phyloP scores from a whole-genome alignment of 2,113 vertebrate species.

The sheep (Ovis aries) region ARS-UI_Ramb_v3.0 NC_056060.1:15572001-15572500 shows the following conservation, averaged over 20 bases:
- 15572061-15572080: neutral
- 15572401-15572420: neutral
- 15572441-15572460: neutral
- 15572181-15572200: neutral
- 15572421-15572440: neutral
- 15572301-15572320: neutral
- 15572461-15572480: neutral
- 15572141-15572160: neutral
- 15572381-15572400: neutral
- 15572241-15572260: neutral
- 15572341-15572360: neutral
- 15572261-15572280: neutral
- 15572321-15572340: neutral
- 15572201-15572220: neutral
- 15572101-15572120: neutral
- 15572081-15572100: neutral
- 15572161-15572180: neutral
- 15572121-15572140: neutral
- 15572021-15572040: neutral
- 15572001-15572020: fast-evolving
- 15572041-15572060: neutral
- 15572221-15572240: neutral
- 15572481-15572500: neutral
- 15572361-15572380: neutral
- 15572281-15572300: neutral